phyloP scores from a whole-genome alignment of 2,113 vertebrate genomes.

The Dicrurus megarhynchus region DNA sequence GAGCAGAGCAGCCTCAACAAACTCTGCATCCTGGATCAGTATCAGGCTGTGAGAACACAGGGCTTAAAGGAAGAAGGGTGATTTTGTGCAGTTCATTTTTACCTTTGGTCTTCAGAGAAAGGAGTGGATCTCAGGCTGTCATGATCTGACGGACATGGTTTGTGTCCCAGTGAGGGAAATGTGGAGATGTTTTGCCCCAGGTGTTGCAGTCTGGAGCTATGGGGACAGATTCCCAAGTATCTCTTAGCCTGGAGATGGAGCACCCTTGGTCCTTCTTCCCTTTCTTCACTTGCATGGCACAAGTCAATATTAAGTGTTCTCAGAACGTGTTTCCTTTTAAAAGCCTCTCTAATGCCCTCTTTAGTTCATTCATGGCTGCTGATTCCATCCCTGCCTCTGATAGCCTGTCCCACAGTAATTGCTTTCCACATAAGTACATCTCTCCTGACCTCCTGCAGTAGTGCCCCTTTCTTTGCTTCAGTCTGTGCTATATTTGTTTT shows the following conservation, averaged over 20 bases:
- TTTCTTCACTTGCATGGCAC: not conserved
- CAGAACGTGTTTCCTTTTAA: not conserved
- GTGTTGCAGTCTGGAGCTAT: not conserved
- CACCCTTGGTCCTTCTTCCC: not conserved
- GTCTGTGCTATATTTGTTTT: not conserved
- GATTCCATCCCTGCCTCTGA: not conserved
- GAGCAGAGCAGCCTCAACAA: not conserved
- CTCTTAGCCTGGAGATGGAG: not conserved
- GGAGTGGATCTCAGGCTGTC: not conserved
- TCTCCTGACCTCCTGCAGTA: not conserved
- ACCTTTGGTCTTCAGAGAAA: not conserved
- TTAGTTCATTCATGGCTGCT: not conserved
- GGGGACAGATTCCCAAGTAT: not conserved
- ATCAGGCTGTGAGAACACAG: not conserved
- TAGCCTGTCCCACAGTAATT: not conserved
- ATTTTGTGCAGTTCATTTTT: not conserved
- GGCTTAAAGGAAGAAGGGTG: not conserved
- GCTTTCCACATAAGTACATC: not conserved
- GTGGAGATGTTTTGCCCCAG: not conserved
- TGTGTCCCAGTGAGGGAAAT: not conserved
- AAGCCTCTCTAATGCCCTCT: not conserved
- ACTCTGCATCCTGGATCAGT: not conserved
- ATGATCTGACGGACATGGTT: not conserved
- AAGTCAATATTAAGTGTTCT: not conserved
- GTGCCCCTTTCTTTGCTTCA: not conserved